Evolutionary conservation across 2,113 vertebrate genomes (phyloP).

Genomic region (Cnemophilus loriae): DNA sequence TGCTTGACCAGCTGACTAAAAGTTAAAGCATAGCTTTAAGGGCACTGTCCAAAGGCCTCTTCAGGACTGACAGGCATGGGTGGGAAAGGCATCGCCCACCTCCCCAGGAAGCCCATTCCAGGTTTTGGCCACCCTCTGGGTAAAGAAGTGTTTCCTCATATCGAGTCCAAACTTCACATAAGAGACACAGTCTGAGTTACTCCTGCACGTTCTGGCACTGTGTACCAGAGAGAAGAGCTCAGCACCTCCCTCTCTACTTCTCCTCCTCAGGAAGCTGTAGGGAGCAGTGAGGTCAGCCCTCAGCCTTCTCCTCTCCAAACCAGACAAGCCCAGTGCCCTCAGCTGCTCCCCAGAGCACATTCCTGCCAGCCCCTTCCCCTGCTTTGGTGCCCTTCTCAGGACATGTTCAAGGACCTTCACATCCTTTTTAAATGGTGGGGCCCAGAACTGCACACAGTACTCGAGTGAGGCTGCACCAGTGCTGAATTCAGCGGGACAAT

Average conservation of each 20-base stretch:
- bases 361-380: background rate
- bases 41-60: background rate
- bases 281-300: background rate
- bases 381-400: background rate
- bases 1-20: background rate
- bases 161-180: background rate
- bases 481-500: background rate
- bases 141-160: background rate
- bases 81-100: accelerated
- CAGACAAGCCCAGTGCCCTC: background rate
- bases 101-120: background rate
- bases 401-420: background rate
- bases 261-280: background rate
- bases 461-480: background rate
- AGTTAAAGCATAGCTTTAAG: background rate
- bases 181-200: background rate
- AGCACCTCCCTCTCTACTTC: background rate
- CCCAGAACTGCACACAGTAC: background rate
- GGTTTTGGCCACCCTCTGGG: background rate
- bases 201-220: background rate
- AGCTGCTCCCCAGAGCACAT: background rate
- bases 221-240: background rate
- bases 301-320: background rate
- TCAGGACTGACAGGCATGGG: background rate
- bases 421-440: background rate